Evolutionary conservation across 2,797 vertebrate species (phyloP), one percentile per base, ranked within the genome.

Genomic region (Liparis tanakae): DNA sequence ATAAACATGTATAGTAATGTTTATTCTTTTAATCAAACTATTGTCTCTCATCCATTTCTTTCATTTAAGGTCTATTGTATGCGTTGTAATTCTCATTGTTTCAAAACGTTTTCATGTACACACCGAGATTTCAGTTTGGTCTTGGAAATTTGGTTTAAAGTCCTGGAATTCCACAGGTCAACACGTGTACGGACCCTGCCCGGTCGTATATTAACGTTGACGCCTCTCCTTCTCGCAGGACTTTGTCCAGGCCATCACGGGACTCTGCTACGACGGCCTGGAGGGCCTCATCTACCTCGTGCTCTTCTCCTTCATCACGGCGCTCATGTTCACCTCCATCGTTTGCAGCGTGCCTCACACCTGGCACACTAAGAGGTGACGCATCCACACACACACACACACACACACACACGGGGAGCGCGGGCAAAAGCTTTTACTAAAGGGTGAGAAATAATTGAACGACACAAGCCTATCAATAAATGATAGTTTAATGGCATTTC

Each of bases 211-310:
- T 36, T 48, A 25, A 68, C 68, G 57, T 3, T 10, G 44, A 0
- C 15, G 2, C 44, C 10, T 53, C 10, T 6, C 41, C n/a, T 2
- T 50, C 64, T 18, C 78, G 22, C 92, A 99, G 98, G 97, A 99
- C 90, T 99, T 97, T 0, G 88, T 99, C 83, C 98, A 99, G 92
- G 96, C 96, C n/a, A 89, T 99, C 92, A 99, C 96, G 0, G 98
- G 98, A 36, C 92, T 99, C 89, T 99, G 98, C 88, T 99, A 98
- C 0, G 98, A 99, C 0, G 97, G 97, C 20, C 95, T 99, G 62
- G 98, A 99, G 91, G 98, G 98, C 62, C 93, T 99, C 88, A 97
- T 99, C 94, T 99, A 99, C 95, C 94, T 99, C 88, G 95, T 98
- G 63, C 92, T 99, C 64, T 99, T 98, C 93, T 99, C 98, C 84